Base-by-base conservation (phyloP, 2,797 vertebrate species). In the Gymnocypris eckloni region DNA sequence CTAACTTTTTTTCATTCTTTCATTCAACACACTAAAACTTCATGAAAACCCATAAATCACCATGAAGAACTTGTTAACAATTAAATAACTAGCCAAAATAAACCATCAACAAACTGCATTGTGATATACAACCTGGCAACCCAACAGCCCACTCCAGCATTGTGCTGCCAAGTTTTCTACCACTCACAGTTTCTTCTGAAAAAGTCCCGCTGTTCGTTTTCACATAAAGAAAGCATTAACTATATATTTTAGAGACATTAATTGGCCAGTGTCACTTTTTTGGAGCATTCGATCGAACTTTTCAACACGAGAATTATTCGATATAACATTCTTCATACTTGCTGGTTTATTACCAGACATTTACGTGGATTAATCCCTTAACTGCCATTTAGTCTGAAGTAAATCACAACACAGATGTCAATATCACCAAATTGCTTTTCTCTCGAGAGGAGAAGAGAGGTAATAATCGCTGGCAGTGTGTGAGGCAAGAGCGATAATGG, bases 401-500 rank as follows among this genome's bases (percentile, higher is more conserved):
- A 48, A 86, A 66, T 86, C 69, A 81, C 70, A 81, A 52, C 69
- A 50, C 77, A 43, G 54, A 80, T 71, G 54, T 64, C 84, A 80
- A 73, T 73, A 64, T 48, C 54, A 10, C 70, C 54, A 37, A 75
- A 86, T 50, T 66, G 28, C 78, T 86, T 73, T 80, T 48, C 69
- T 86, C 56, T 52, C 39, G n/a, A 86, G 78, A 66, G 67, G n/a
- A 69, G 50, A 43, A 12, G 13, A 81, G 78, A 73, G 43, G 70
- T 52, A 80, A 85, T 85, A 79, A 85, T 73, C 16, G 4, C 39
- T 59, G 64, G 43, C 6, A 48, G 22, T 45, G 10, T 59, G 70
- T 15, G 41, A 39, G 37, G 70, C 79, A 75, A 66, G 22, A 52
- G 10, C 78, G 79, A 81, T 86, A 54, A 81, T 75, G 70, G 33